Evolutionary conservation across 1,140 invertebrate genomes (phyloP), one percentile per base, ranked within the genome.

Genomic region (Pinna nobilis): DNA sequence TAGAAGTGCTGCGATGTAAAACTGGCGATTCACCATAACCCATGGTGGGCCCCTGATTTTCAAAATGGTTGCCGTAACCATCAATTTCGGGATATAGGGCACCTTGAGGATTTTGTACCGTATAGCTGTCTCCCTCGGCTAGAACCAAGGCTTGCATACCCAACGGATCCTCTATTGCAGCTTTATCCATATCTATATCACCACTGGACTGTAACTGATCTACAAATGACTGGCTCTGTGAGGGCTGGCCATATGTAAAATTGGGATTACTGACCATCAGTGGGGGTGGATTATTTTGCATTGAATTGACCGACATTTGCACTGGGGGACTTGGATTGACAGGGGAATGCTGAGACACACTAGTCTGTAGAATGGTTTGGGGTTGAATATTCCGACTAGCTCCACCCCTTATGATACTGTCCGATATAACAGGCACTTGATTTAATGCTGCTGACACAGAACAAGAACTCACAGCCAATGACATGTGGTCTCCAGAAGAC

Each of bases 41-140:
- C 15, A 63, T 13, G 23, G 37, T 51, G 9, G 49, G 30, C n/a
- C 51, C 47, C 23, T 50, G 35, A 4, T 41, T 59, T n/a, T 69
- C 66, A 70, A 50, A 70, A 11, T 77, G 67, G 55, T 69, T 66
- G 20, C 66, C 67, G 53, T 63, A 70, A 35, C n/a, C 53, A 33
- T 70, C 57, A 23, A 70, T 25, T 51, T 70, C 57, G 6, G 53
- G 33, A 41, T 70, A 70, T 18, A 70, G 51, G 39, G n/a, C 63
- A 47, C 49, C 37, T 28, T 63, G 32, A 20, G 35, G 9, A 41
- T 33, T 30, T 23, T n/a, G 11, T 15, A 41, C 59, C 39, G 28
- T 32, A 23, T 63, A 63, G 13, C 32, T 25, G n/a, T 15, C 39
- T n/a, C 30, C 32, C 2, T 49, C 63, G 23, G 37, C 47, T 32